These are phyloP conservation scores for Xiphorhynchus erythropygius DNA, from an alignment of 2,797 vertebrate genomes.

Conservation along the genomic window DNA sequence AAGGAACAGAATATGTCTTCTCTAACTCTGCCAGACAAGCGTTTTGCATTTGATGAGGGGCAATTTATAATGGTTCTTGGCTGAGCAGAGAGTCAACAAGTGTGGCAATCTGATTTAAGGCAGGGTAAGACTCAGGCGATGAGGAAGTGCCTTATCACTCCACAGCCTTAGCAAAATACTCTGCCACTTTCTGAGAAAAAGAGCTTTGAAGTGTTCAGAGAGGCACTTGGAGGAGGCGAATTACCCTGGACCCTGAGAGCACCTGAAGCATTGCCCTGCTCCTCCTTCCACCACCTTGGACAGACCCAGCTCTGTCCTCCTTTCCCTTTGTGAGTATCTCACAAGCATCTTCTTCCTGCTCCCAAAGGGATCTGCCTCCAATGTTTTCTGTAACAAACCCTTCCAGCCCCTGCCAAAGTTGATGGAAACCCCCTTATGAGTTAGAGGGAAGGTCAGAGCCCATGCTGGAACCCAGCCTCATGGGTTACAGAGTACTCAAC, in stretches of 20 bases:
- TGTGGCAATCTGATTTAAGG: neutral
- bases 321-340: neutral
- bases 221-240: fast-evolving
- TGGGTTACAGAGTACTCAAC: fast-evolving
- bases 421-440: neutral
- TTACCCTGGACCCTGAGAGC: neutral
- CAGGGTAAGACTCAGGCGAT: neutral
- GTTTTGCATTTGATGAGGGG: conserved; percentile 32
- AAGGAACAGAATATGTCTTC: conserved; percentile 21
- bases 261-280: fast-evolving
- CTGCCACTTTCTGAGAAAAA: neutral
- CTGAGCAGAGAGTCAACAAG: neutral
- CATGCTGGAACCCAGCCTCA: neutral
- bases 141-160: neutral
- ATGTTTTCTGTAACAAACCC: neutral
- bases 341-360: neutral
- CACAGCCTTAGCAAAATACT: neutral
- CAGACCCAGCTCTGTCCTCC: neutral
- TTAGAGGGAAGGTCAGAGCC: neutral
- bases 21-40: conserved; percentile 33
- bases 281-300: neutral
- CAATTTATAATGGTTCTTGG: neutral
- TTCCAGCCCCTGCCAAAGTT: fast-evolving
- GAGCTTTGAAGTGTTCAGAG: neutral
- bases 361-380: fast-evolving